Conservation (phyloP, 2,888 invertebrate species). For the Nasonovia ribisnigri region DNA sequence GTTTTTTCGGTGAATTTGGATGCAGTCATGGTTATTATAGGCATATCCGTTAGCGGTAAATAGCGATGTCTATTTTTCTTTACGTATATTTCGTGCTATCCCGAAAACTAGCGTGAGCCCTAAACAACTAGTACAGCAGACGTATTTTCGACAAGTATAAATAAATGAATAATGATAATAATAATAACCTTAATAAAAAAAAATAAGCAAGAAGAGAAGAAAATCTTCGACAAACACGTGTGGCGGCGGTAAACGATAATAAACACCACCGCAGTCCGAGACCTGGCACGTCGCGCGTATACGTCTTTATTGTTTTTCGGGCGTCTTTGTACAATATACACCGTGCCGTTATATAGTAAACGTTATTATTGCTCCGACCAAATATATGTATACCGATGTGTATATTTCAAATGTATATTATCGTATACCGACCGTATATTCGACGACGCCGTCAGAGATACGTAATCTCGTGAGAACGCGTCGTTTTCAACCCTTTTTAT, state of each 20-base stretch:
- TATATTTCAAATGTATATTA: not conserved
- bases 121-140: not conserved
- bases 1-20: not conserved
- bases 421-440: not conserved
- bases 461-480: slow-evolving; percentile 26
- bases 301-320: slow-evolving; percentile 35
- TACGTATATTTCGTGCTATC: not conserved
- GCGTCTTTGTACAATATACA: not conserved
- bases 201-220: not conserved
- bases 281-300: not conserved
- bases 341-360: not conserved
- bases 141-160: not conserved
- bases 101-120: not conserved
- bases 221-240: not conserved
- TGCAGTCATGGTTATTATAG: not conserved
- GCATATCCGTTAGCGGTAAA: not conserved
- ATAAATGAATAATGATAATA: not conserved
- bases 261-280: not conserved
- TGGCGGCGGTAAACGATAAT: not conserved
- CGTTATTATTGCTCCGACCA: slow-evolving; percentile 21
- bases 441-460: slow-evolving; percentile 5
- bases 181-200: not conserved
- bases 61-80: not conserved
- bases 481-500: slow-evolving; percentile 34
- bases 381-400: not conserved